A percentile compares a stretch with the other conserved stretches of the same genome.
phyloP scores from a whole-genome alignment of 2,797 vertebrate species.

The Hyperoplus lanceolatus region DNA sequence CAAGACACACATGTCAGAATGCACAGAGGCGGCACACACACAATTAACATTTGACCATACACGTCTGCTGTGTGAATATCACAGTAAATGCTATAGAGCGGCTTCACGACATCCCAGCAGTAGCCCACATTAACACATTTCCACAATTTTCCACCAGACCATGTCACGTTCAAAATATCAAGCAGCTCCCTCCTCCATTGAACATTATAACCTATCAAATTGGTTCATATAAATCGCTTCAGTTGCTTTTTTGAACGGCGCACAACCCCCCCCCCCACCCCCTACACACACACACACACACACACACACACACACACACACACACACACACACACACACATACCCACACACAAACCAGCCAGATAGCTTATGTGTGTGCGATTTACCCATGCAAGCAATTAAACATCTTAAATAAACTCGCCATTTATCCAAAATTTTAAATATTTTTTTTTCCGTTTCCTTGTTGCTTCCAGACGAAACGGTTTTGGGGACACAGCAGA shows the following conservation, averaged over 20 bases:
- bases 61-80: background rate
- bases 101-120: background rate
- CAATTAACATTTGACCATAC: constrained; percentile 12
- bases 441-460: no score
- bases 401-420: no score
- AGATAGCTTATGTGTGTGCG: no score
- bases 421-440: background rate
- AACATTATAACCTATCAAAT: background rate
- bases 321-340: no score
- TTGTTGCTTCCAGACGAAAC: background rate
- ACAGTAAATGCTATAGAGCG: background rate
- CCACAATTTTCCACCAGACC: background rate
- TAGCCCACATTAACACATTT: background rate
- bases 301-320: no score
- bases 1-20: constrained; percentile 40
- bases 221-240: background rate
- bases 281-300: background rate
- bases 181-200: background rate
- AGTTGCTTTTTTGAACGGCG: constrained; percentile 10
- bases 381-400: no score
- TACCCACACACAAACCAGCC: no score
- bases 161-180: background rate
- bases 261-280: background rate
- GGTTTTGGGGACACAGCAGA: background rate
- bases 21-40: constrained; percentile 16